Evolutionary conservation across 1,140 invertebrate genomes (phyloP).

Genomic region (Hormaphis cornu): DNA sequence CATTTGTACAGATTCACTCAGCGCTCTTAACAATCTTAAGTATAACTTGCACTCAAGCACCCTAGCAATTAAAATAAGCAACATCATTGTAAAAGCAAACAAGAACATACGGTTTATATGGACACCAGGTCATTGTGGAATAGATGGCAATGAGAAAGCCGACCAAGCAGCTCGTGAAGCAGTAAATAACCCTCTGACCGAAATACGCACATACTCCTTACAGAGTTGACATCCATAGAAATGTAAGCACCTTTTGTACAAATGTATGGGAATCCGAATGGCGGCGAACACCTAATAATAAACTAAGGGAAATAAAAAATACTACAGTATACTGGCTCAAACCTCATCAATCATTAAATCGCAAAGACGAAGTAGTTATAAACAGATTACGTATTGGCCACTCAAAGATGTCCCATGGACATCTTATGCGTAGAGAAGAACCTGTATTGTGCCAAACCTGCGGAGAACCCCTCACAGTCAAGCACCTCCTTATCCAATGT

Average conservation of each 20-base stretch:
- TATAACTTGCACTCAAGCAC: no score
- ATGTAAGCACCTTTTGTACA: neutral
- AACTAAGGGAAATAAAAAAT: neutral
- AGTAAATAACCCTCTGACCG: neutral
- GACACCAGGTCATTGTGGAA: neutral
- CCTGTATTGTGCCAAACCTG: no score
- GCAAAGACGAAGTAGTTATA: neutral
- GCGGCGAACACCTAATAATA: neutral
- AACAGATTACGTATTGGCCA: neutral
- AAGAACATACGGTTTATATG: neutral
- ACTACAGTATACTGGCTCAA: neutral
- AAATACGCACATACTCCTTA: neutral
- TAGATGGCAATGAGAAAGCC: no score
- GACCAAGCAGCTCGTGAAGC: neutral
- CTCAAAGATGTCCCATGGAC: neutral
- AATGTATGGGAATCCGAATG: no score
- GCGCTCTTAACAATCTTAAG: no score
- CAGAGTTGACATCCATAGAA: no score
- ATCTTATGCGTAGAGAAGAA: no score
- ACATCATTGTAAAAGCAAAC: neutral
- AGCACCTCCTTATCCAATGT: neutral
- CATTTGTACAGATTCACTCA: neutral
- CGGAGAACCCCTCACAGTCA: no score
- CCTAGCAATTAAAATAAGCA: no score
- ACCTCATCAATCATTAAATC: neutral